Evolutionary conservation across 2,797 vertebrate species (phyloP).

Genomic region (Chloroceryle inda): DNA sequence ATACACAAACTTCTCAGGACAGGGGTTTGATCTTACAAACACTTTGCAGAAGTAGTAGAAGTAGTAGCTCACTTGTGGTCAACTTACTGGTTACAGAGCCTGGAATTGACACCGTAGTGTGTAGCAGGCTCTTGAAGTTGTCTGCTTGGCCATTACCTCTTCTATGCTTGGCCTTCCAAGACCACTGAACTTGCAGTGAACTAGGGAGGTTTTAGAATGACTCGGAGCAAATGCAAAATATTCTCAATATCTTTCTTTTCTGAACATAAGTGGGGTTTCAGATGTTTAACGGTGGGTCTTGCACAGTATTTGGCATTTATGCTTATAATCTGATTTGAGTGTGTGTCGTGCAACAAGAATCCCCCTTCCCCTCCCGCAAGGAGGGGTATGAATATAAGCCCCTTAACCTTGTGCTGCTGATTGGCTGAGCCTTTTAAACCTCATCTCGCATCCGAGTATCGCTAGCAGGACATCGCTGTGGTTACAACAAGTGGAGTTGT

Average conservation of each 20-base stretch:
- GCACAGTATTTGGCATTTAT: background rate
- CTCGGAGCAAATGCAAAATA: background rate
- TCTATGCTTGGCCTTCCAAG: background rate
- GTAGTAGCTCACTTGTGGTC: background rate
- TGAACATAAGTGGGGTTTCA: background rate
- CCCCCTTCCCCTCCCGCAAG: background rate
- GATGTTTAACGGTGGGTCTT: background rate
- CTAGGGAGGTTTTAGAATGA: background rate
- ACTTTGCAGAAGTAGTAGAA: background rate
- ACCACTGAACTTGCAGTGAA: background rate
- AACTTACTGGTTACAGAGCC: background rate
- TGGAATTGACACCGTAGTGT: accelerated
- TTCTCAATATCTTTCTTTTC: background rate
- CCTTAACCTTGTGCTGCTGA: background rate
- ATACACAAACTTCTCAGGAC: background rate
- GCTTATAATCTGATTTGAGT: background rate
- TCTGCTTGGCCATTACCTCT: background rate
- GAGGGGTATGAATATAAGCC: background rate
- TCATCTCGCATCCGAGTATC: background rate
- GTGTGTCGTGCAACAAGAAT: background rate
- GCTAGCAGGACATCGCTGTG: background rate
- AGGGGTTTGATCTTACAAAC: background rate
- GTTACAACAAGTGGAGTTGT: background rate
- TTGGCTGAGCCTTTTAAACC: background rate
- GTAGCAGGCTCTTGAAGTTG: background rate